Base-by-base conservation (phyloP, 2,888 invertebrate species). In the Sinentomon sp. region DNA sequence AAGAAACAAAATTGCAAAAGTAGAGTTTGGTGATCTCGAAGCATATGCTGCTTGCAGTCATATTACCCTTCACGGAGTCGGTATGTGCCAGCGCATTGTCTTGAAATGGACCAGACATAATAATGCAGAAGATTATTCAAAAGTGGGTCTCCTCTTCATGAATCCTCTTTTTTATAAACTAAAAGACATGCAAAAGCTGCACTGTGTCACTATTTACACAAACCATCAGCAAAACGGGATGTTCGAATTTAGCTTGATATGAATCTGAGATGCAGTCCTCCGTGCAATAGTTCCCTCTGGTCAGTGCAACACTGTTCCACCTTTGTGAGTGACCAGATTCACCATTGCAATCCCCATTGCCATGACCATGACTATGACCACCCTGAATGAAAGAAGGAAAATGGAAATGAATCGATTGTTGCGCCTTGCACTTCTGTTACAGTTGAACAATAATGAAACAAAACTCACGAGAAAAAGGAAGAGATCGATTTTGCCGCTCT, bases 171-270 rank as follows among this genome's bases (percentile, higher is more conserved):
- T n/a, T n/a, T n/a, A n/a, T n/a, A n/a, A n/a, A n/a, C n/a, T n/a
- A n/a, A n/a, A n/a, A n/a, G n/a, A n/a, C n/a, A n/a, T n/a, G n/a
- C n/a, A n/a, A n/a, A n/a, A n/a, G n/a, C n/a, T n/a, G n/a, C n/a
- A n/a, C n/a, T n/a, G n/a, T n/a, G n/a, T n/a, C n/a, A n/a, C n/a
- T n/a, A n/a, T n/a, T n/a, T n/a, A n/a, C n/a, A n/a, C n/a, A n/a
- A n/a, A n/a, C 76, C 61, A 78, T 83, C 30, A 89, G 66, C 6
- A 73, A 63, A 25, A 87, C 66, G 1, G 83, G 73, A 42, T 74
- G 66, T 32, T 82, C 78, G 52, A 92, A 89, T 55, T 82, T 83
- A 25, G 92, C 62, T 51, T 83, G 80, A 2, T 73, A 71, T 46
- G 82, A 66, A 47, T 89, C 87, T 35, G 73, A 70, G 31, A 56